Conservation (phyloP, 1,140 invertebrate species). For the Gerris buenoi region DNA sequence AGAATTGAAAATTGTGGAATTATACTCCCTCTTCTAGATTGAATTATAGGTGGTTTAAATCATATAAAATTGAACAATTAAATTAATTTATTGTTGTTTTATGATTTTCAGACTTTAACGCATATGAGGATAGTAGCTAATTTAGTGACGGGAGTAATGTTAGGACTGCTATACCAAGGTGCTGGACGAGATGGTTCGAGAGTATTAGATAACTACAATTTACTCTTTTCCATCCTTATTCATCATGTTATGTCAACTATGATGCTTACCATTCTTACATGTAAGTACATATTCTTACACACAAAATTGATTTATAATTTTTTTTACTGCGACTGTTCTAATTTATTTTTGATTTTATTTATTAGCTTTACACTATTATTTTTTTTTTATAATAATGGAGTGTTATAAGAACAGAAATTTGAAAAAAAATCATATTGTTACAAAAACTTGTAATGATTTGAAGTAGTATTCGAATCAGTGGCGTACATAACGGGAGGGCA, state of each 20-base stretch:
- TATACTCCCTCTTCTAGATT: too few species aligned
- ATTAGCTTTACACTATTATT: not conserved
- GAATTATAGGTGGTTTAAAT: too few species aligned
- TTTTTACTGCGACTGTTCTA: not conserved
- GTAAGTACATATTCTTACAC: conserved; percentile 34
- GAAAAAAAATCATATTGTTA: too few species aligned
- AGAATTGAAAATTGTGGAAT: too few species aligned
- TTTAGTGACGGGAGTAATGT: conserved; percentile 50
- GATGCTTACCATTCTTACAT: conserved; percentile 71
- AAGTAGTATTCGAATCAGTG: too few species aligned
- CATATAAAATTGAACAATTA: too few species aligned
- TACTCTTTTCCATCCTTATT: conserved; percentile 64
- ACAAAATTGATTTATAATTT: not conserved
- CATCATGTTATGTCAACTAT: conserved; percentile 72
- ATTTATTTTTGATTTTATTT: not conserved
- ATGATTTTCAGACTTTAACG: conserved; percentile 76
- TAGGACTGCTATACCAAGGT: conserved; percentile 52
- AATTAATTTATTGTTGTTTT: too few species aligned
- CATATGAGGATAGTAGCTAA: conserved; percentile 64
- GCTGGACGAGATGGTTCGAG: conserved; percentile 52
- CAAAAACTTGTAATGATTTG: too few species aligned
- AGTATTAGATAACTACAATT: conserved; percentile 65
- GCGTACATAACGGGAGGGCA: too few species aligned
- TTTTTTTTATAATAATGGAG: not conserved
- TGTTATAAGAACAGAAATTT: not conserved